These are phyloP conservation scores for Acinonyx jubatus DNA, from an alignment of 2,113 vertebrate genomes.

Conservation along the genomic window DNA sequence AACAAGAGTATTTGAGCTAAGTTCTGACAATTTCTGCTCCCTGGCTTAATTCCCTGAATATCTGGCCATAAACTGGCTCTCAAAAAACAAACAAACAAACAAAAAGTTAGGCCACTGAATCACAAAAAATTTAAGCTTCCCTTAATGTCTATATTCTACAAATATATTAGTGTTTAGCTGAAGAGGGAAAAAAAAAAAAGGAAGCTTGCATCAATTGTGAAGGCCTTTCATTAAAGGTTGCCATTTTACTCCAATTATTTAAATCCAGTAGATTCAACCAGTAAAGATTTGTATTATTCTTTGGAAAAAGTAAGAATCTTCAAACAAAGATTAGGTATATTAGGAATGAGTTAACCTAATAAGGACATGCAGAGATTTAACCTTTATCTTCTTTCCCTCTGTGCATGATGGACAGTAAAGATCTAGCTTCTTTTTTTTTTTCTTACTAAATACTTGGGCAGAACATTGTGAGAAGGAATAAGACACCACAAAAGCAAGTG, in stretches of 20 bases:
- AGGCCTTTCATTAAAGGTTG: neutral
- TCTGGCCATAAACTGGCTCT: neutral
- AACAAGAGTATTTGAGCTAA: neutral
- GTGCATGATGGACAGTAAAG: neutral
- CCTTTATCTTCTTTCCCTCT: neutral
- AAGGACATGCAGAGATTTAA: neutral
- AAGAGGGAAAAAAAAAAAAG: neutral
- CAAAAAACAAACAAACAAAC: neutral
- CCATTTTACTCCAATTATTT: neutral
- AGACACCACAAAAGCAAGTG: neutral
- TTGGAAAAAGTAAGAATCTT: neutral
- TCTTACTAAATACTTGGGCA: constrained; percentile 57
- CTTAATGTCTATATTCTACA: neutral
- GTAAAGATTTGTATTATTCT: neutral
- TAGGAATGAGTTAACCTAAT: neutral
- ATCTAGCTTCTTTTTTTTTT: neutral
- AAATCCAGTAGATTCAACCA: neutral
- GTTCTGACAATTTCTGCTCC: neutral
- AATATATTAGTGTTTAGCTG: neutral
- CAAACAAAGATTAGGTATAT: neutral
- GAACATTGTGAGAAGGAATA: constrained; percentile 59
- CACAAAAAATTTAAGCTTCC: neutral
- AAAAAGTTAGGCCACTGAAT: neutral
- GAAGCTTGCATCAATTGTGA: neutral
- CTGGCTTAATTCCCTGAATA: neutral